phyloP scores from a whole-genome alignment of 2,888 invertebrate genomes.

The Achlya flavicornis region DNA sequence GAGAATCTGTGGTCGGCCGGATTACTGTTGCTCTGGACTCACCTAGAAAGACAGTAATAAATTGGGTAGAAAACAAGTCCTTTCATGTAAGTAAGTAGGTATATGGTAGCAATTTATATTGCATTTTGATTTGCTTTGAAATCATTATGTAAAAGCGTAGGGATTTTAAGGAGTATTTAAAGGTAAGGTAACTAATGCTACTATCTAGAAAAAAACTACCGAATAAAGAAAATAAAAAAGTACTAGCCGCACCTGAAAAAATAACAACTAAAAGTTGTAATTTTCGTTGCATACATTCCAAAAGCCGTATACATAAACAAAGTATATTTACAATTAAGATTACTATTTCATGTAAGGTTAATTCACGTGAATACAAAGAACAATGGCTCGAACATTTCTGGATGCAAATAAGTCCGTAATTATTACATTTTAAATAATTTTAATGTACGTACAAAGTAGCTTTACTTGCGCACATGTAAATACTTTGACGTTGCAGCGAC shows the following conservation, averaged over 20 bases:
- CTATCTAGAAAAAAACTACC: neutral
- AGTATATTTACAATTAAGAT: neutral
- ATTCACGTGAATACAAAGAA: neutral
- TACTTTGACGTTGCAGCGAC: neutral
- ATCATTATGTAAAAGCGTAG: neutral
- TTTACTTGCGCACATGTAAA: neutral
- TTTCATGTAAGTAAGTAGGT: neutral
- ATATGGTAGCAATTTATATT: neutral
- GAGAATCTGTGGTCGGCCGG: constrained; percentile 92
- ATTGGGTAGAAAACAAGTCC: neutral
- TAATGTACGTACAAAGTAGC: neutral
- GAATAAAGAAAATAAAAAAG: no score
- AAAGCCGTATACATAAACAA: neutral
- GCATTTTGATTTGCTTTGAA: neutral
- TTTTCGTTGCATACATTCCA: no score
- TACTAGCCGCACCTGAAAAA: no score
- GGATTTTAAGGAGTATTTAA: neutral
- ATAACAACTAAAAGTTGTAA: no score
- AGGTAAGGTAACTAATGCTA: neutral
- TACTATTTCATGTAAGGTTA: neutral
- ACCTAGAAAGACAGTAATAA: constrained; percentile 45
- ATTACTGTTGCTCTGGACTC: constrained; percentile 75
- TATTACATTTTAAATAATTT: neutral
- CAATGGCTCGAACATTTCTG: neutral
- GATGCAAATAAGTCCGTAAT: neutral